Conservation (phyloP, 2,113 vertebrate species). For the Cryptomyrus ogoouensis region DNA sequence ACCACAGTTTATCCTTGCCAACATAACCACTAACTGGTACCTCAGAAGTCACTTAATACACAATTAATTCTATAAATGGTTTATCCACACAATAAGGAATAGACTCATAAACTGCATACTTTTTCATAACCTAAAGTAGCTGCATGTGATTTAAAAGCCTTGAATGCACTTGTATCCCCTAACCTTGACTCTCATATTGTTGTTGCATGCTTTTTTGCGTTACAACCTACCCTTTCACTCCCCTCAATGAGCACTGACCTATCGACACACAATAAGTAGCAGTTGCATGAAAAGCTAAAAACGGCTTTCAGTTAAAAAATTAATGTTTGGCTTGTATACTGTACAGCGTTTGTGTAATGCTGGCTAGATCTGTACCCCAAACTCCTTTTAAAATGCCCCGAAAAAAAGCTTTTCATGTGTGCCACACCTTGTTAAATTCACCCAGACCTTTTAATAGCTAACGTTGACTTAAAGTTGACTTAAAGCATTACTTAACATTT, state of each 20-base stretch:
- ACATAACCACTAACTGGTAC: neutral
- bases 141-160: neutral
- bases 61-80: neutral
- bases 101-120: neutral
- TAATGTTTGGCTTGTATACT: constrained; percentile 31
- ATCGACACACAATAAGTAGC: neutral
- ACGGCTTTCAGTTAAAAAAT: constrained; percentile 27
- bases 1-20: neutral
- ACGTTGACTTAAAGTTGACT: constrained; percentile 24
- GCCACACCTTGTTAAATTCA: constrained; percentile 54
- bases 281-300: constrained; percentile 11
- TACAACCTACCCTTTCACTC: neutral
- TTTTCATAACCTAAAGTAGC: neutral
- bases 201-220: neutral
- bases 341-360: constrained; percentile 8
- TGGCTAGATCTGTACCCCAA: constrained; percentile 29
- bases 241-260: neutral
- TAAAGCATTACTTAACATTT: constrained; percentile 42
- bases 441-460: constrained; percentile 49
- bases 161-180: neutral
- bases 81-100: neutral
- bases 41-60: neutral
- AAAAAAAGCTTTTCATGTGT: constrained; percentile 38
- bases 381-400: constrained; percentile 28
- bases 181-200: neutral